phyloP scores from a whole-genome alignment of 2,888 invertebrate species.

The Deroplatys truncata region DNA sequence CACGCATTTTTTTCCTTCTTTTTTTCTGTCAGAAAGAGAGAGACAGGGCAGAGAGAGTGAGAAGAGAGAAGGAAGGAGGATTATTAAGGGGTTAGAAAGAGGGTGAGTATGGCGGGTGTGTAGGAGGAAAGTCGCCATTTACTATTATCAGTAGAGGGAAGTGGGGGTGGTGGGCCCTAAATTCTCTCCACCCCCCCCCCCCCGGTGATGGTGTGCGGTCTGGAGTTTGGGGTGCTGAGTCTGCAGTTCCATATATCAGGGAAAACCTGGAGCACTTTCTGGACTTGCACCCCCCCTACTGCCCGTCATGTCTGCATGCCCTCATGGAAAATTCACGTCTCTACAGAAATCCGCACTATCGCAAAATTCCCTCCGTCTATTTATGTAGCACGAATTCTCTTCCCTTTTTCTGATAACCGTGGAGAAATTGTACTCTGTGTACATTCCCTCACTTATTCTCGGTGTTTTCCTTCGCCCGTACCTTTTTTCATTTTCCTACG shows the following conservation, averaged over 20 bases:
- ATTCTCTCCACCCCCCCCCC: background rate
- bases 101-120: constrained; percentile 9
- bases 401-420: background rate
- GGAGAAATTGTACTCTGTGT: background rate
- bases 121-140: constrained; percentile 22
- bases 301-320: constrained; percentile 14
- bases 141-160: constrained; percentile 22
- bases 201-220: constrained; percentile 8
- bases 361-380: constrained; percentile 11
- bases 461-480: background rate
- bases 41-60: background rate
- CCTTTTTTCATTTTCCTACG: background rate
- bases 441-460: background rate
- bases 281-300: constrained; percentile 3
- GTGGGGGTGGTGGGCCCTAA: background rate
- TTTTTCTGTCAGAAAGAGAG: background rate
- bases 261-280: constrained; percentile 25
- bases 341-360: constrained; percentile 30
- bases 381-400: background rate
- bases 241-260: constrained; percentile 27
- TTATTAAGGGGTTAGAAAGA: constrained; percentile 14
- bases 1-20: background rate
- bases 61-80: constrained; percentile 12
- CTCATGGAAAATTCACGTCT: constrained; percentile 29
- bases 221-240: constrained; percentile 10